Base-by-base conservation (phyloP, 2,888 invertebrate species). In the Trichogramma dendrolimi region DNA sequence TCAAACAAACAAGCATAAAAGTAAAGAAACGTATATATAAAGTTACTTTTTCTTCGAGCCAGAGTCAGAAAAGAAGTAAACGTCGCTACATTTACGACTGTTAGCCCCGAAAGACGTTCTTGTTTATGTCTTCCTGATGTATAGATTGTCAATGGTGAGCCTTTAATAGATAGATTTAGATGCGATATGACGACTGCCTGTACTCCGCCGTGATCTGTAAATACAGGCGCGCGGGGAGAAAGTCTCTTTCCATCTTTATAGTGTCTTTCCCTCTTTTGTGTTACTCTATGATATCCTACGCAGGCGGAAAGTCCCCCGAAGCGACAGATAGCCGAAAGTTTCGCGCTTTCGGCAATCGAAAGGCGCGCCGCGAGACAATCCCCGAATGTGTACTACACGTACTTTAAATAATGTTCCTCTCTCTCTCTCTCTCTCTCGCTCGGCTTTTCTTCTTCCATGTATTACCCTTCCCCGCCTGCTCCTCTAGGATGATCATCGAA, bases 201-300 rank as follows among this genome's bases (percentile, higher is more conserved):
- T 57, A 61, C 48, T 49, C 43, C 63, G 67, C 69, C 71, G 70
- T 73, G 74, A 74, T 74, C 73, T 74, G 73, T 75, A 73, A 74
- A 72, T 75, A 74, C 69, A 27, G 27, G 27, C 27, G 27, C 27
- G 3, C 2, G 27, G 27, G 27, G 27, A 27, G 27, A 27, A 27
- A 27, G 27, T 27, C 27, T 27, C 27, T 27, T 27, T 27, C 56
- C 47, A 14, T 47, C 10, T 11, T 10, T 58, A 56, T 46, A 55
- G 55, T 51, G 55, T 58, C 48, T 53, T 53, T 43, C 54, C 11
- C 44, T 41, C 44, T 55, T 27, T 6, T 47, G 4, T 27, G n/a
- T 8, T 49, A 14, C 47, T 40, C 55, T 38, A 60, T 64, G 61
- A 64, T 64, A 64, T 56, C 64, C 61, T 61, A 27, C 27, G 27